Evolutionary conservation across 23 tunicate genomes (phyloP), one percentile per base, ranked within the genome.

Genomic region (Trididemnum nubilum): DNA sequence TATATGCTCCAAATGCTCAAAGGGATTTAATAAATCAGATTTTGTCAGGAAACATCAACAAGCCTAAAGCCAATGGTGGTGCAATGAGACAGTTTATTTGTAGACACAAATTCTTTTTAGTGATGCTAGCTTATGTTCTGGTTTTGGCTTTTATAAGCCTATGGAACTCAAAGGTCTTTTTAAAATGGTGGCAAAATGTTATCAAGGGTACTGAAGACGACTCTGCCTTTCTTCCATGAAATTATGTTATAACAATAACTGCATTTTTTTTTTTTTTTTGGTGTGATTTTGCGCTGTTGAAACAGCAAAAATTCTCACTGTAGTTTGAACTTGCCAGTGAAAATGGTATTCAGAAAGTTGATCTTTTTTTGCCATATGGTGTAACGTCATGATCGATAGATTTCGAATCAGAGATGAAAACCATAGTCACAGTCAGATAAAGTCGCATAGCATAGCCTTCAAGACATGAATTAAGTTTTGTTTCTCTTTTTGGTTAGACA

Each of bases 1-100:
- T 93, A 19, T 81, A 83, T 38, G 82, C 86, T 26, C 92, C 97
- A 0, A 36, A 79, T 31, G 83, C 89, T 3, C 44, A 88, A 60
- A 73, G 58, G 26, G 73, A 73, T 73, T 1, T 73, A 4, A 83
- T 83, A 2, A 52, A 22, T 5, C 57, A 80, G 58, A 22, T 77
- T 5, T 21, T 77, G 2, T 27, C 81, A 21, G 81, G 81, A 18
- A 18, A 25, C 2, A 21, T 59, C 7, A 2, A 2, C 25, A 54
- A 27, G 3, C 81, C 36, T 9, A 52, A 57, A 21, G 22, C 37
- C 23, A 18, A 18, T 18, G 54, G 36, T 7, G 30, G 15, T 37
- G 78, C 34, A 2, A 22, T 29, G 1, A 2, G 22, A 18, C 35
- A 35, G 74, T 71, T 82, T 71, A 5, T 52, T 30, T 7, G 26